Base-by-base conservation (phyloP, 1,140 invertebrate genomes). In the Halesus radiatus region DNA sequence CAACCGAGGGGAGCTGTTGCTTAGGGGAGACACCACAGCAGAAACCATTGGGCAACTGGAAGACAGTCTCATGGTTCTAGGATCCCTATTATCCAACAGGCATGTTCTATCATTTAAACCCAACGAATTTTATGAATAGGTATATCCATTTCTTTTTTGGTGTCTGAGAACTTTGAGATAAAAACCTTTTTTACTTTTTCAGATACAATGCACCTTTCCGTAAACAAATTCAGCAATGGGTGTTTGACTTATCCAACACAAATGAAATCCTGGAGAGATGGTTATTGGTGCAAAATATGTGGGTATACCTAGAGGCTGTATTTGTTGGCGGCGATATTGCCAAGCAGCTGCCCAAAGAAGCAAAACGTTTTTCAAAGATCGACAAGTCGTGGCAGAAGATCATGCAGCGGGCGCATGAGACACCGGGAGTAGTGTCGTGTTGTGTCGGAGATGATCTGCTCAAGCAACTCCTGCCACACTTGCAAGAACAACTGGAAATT, bases 331-430 rank as follows among this genome's bases (percentile, higher is more conserved):
- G 98, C 78, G 98, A 99, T 85, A 99, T 99, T 85, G 98, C 98
- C 13, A 99, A 99, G 87, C 98, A 99, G 86, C 89, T 99, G 62
- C 98, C 98, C 0, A 97, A 97, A 87, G 96, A 98, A 89, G 96
- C 96, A 0, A 96, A 97, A 89, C 92, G 95, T 76, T 99, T 99
- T 89, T 96, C 96, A 22, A 98, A 98, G 90, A 99, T 99, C 81
- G 98, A 99, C 87, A 98, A 98, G 85, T 98, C 96, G 2, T 99
- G 98, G 98, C 96, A 98, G 86, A 98, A 98, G 87, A 98, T 99
- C 29, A 99, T 99, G 97, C 95, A 96, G 84, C 88, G 96, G 62
- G 97, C 96, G 0, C 96, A 98, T 84, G 98, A 99, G 88, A 98
- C 96, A 0, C 96, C 97, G 0, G 97, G 97, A 32, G 97, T 99